Evolutionary conservation across 2,797 vertebrate genomes (phyloP).

Genomic region (Lindbergichthys nudifrons): DNA sequence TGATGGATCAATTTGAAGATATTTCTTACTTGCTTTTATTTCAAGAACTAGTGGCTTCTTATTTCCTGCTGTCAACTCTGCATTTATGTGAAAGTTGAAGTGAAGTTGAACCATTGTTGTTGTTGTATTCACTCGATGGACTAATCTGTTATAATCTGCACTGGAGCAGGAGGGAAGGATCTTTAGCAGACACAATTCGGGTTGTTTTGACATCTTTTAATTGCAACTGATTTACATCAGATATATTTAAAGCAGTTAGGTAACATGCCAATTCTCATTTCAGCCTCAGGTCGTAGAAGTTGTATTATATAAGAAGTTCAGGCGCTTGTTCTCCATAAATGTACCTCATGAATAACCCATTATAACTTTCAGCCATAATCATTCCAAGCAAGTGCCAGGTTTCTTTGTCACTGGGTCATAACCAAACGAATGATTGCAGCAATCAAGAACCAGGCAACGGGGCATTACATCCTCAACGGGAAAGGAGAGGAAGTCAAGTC

Average conservation of each 20-base stretch:
- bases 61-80: conserved; percentile 6
- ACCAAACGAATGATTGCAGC: conserved; percentile 83
- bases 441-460: conserved; percentile 97
- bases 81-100: not conserved
- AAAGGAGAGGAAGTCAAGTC: conserved; percentile 92
- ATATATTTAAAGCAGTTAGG: not conserved
- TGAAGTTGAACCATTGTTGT: too few relatives aligned
- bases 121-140: not conserved
- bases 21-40: conserved; percentile 9
- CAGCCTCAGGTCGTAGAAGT: not conserved
- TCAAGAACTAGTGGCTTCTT: not conserved
- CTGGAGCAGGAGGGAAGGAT: conserved; percentile 10
- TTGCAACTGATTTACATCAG: not conserved
- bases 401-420: conserved; percentile 34
- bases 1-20: conserved; percentile 35
- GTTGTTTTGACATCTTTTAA: not conserved
- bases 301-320: not conserved
- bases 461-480: conserved; percentile 96
- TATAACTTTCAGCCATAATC: not conserved
- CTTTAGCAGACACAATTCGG: too few relatives aligned
- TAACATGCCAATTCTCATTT: not conserved
- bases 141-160: not conserved
- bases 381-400: not conserved
- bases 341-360: not conserved
- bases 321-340: conserved; percentile 9